phyloP scores from a whole-genome alignment of 1,140 invertebrate species.

The Lysiphlebus fabarum region DNA sequence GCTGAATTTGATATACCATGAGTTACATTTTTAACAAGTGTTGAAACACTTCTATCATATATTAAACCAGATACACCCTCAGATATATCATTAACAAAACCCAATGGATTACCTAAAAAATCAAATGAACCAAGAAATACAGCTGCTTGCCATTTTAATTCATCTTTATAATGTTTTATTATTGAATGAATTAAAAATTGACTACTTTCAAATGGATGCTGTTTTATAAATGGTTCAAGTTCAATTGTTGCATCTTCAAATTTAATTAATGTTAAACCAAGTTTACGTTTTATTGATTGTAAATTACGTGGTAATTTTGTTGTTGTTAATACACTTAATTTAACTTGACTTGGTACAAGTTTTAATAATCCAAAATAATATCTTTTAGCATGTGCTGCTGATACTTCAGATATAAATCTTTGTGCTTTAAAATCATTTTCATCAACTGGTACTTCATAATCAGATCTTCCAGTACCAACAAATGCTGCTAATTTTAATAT shows the following conservation, averaged over 20 bases:
- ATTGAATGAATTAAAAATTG: slow-evolving; percentile 75
- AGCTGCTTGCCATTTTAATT: slow-evolving; percentile 91
- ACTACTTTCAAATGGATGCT: slow-evolving; percentile 86
- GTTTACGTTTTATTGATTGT: slow-evolving; percentile 75
- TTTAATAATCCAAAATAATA: slow-evolving; percentile 90
- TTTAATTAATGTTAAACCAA: slow-evolving; percentile 85
- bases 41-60: slow-evolving; percentile 84
- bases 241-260: slow-evolving; percentile 96
- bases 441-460: slow-evolving; percentile 54
- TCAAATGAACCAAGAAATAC: slow-evolving; percentile 95
- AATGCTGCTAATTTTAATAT: slow-evolving; percentile 81
- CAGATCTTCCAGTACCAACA: slow-evolving; percentile 54
- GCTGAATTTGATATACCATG: slow-evolving; percentile 96
- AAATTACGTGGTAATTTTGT: slow-evolving; percentile 75
- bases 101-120: slow-evolving; percentile 95
- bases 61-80: slow-evolving; percentile 92
- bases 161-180: slow-evolving; percentile 79
- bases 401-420: slow-evolving; percentile 73
- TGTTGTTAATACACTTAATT: slow-evolving; percentile 81
- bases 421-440: slow-evolving; percentile 76
- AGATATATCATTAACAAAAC: slow-evolving; percentile 91
- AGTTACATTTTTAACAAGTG: slow-evolving; percentile 91
- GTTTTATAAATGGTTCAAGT: slow-evolving; percentile 78
- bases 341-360: slow-evolving; percentile 74
- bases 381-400: slow-evolving; percentile 74